Conservation (phyloP, 2,888 invertebrate genomes). For the Chymomyza fuscimana region DNA sequence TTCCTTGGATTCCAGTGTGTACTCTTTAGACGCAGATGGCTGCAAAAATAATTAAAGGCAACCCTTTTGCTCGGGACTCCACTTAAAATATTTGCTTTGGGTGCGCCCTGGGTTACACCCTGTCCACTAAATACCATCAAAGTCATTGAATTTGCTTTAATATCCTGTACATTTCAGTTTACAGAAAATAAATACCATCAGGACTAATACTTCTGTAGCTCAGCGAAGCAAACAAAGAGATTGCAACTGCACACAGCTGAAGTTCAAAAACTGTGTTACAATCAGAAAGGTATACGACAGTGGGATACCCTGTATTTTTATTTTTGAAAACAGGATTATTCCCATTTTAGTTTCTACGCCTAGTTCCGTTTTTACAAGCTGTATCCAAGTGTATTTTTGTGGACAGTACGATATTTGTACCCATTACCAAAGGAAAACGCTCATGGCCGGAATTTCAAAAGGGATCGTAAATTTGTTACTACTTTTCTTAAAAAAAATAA, state of each 20-base stretch:
- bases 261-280: neutral
- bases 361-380: too few species aligned
- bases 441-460: too few species aligned
- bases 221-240: conserved; percentile 29
- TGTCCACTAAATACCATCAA: conserved; percentile 39
- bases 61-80: conserved; percentile 32
- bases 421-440: too few species aligned
- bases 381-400: too few species aligned
- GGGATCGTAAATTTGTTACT: too few species aligned
- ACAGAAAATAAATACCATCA: conserved; percentile 64
- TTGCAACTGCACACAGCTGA: neutral
- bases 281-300: neutral
- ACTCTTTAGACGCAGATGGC: conserved; percentile 16
- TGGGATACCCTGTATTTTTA: too few species aligned
- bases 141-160: conserved; percentile 49
- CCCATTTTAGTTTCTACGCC: too few species aligned
- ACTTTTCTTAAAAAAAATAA: too few species aligned
- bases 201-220: conserved; percentile 52
- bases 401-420: too few species aligned
- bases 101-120: conserved; percentile 2
- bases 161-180: conserved; percentile 45
- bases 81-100: conserved; percentile 50
- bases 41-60: conserved; percentile 59
- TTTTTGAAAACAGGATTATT: too few species aligned
- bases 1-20: neutral